phyloP scores from a whole-genome alignment of 2,888 invertebrate species.

The Anthrax anthrax region DNA sequence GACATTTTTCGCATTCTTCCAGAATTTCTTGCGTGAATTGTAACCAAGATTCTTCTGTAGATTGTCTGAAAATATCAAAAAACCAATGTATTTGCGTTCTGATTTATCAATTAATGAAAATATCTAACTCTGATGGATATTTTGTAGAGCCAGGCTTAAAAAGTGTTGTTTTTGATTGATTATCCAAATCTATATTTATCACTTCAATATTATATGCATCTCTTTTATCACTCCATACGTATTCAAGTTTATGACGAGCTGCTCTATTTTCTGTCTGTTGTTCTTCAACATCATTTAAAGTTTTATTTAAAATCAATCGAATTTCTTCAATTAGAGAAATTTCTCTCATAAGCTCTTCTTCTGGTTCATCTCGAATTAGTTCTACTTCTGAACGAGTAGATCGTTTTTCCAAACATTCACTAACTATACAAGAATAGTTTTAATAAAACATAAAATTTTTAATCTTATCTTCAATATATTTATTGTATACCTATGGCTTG shows the following conservation, averaged over 20 bases:
- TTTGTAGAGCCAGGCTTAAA: slow-evolving; percentile 69
- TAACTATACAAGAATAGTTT: slow-evolving; percentile 29
- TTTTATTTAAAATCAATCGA: slow-evolving; percentile 43
- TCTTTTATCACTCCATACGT: slow-evolving; percentile 84
- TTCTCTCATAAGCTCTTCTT: slow-evolving; percentile 64
- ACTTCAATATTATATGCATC: slow-evolving; percentile 66
- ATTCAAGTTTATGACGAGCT: slow-evolving; percentile 68
- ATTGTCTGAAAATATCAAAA: slow-evolving; percentile 45
- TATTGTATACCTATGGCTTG: slow-evolving; percentile 49
- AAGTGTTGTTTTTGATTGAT: slow-evolving; percentile 53
- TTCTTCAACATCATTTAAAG: slow-evolving; percentile 49
- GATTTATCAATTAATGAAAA: too few species aligned
- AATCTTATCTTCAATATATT: too few species aligned
- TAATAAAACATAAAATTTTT: too few species aligned
- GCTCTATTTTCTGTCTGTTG: slow-evolving; percentile 62
- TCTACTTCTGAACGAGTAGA: slow-evolving; percentile 56
- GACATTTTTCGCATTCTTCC: slow-evolving; percentile 56
- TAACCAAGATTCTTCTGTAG: slow-evolving; percentile 74
- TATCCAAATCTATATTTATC: slow-evolving; percentile 50
- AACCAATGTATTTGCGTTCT: too few species aligned
- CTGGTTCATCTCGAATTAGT: slow-evolving; percentile 58
- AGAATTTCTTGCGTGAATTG: slow-evolving; percentile 66
- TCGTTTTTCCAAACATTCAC: slow-evolving; percentile 58
- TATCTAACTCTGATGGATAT: slow-evolving; percentile 57
- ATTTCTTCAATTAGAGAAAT: slow-evolving; percentile 55